phyloP scores from a whole-genome alignment of 37 sponge, comb jelly and placozoan genomes.

The Bolinopsis microptera region DNA sequence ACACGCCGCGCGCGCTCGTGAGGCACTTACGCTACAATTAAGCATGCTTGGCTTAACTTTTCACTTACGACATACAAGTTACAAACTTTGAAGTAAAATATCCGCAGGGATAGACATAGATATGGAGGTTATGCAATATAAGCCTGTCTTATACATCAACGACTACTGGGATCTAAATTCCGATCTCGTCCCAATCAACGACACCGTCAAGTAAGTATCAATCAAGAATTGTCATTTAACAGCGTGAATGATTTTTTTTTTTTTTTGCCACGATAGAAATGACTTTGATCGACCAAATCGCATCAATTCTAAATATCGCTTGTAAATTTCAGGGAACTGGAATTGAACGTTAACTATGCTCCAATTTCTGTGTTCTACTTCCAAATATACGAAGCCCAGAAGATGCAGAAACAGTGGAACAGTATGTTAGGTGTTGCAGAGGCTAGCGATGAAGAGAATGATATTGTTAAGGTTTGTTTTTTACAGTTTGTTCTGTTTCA shows the following conservation, averaged over 20 bases:
- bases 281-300: too few relatives aligned
- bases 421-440: conserved; percentile 66
- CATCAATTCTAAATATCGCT: too few relatives aligned
- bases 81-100: too few relatives aligned
- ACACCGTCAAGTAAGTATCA: conserved; percentile 77
- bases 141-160: conserved; percentile 87
- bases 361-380: conserved; percentile 89
- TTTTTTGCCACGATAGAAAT: background rate
- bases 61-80: too few relatives aligned
- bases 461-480: conserved; percentile 84
- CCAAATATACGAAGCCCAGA: conserved; percentile 86
- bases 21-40: too few relatives aligned
- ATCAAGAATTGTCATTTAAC: background rate
- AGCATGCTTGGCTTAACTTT: too few relatives aligned
- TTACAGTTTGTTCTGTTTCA: background rate
- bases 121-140: conserved; percentile 74
- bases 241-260: background rate
- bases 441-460: conserved; percentile 89
- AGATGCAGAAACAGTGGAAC: conserved; percentile 77
- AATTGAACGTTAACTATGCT: conserved; percentile 71
- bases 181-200: conserved; percentile 93
- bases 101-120: conserved; percentile 89
- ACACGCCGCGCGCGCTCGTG: background rate
- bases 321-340: conserved; percentile 53
- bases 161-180: conserved; percentile 94